These are phyloP conservation scores for Carlito syrichta DNA, from an alignment of 2,113 vertebrate species.

Conservation along the genomic window DNA sequence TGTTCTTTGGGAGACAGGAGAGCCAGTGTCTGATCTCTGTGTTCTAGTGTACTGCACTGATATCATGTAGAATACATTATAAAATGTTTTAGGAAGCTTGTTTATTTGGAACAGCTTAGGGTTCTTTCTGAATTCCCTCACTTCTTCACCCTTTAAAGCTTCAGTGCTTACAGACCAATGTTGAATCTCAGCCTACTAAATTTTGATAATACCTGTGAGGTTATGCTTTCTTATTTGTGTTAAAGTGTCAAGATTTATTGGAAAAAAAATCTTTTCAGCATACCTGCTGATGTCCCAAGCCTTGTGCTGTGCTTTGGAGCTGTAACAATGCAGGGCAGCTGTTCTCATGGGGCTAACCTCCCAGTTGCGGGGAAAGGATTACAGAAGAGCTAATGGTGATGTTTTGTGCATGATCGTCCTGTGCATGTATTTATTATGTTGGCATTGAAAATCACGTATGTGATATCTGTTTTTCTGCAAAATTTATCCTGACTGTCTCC, in stretches of 20 bases:
- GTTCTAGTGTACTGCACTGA: not conserved
- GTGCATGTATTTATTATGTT: not conserved
- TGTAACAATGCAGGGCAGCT: not conserved
- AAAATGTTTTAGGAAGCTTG: not conserved
- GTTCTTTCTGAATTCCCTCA: not conserved
- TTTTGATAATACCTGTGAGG: not conserved
- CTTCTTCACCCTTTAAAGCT: not conserved
- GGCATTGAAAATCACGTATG: not conserved
- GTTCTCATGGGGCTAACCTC: not conserved
- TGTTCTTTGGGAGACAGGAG: not conserved
- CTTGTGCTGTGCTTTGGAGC: not conserved
- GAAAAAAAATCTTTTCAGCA: not conserved
- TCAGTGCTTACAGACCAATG: not conserved
- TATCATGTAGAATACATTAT: not conserved
- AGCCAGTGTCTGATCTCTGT: not conserved
- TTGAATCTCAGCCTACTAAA: not conserved
- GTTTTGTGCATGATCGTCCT: not conserved
- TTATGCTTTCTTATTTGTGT: not conserved
- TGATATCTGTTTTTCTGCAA: not conserved
- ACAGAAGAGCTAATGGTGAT: not conserved
- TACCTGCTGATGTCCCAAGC: not conserved
- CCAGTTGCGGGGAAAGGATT: not conserved
- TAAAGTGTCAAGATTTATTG: conserved; percentile 16
- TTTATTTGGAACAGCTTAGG: not conserved
- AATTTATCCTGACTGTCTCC: not conserved